Conservation (phyloP, 2,888 invertebrate species). For the Hydrotaea cyrtoneurina region DNA sequence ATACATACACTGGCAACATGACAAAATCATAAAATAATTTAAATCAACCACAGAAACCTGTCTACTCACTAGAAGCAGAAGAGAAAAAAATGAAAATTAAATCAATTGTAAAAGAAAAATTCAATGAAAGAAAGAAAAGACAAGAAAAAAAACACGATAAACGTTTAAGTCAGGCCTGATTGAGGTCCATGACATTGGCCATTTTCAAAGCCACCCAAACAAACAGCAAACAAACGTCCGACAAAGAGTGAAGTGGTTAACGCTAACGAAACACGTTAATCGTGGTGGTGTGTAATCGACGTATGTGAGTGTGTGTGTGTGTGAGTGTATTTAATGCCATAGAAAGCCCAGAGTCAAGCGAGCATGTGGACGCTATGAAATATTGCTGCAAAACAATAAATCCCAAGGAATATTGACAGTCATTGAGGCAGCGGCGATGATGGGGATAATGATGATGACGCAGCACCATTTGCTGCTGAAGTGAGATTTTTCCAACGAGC, state of each 20-base stretch:
- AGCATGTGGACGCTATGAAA: neutral
- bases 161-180: constrained; percentile 3
- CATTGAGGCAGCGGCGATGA: neutral
- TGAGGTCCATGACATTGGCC: constrained; percentile 62
- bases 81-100: neutral
- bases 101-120: neutral
- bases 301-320: too few species aligned
- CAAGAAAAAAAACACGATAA: neutral
- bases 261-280: constrained; percentile 2
- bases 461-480: neutral
- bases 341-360: neutral
- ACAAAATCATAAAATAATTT: neutral
- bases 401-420: neutral
- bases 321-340: too few species aligned
- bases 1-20: too few species aligned
- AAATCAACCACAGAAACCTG: neutral
- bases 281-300: neutral
- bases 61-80: neutral
- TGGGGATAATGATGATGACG: neutral
- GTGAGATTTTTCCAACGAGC: neutral
- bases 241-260: neutral
- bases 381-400: neutral
- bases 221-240: neutral
- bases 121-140: neutral
- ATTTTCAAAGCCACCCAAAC: constrained; percentile 10